These are phyloP conservation scores for Suncus etruscus DNA, from an alignment of 2,113 vertebrate genomes.

Conservation along the genomic window DNA sequence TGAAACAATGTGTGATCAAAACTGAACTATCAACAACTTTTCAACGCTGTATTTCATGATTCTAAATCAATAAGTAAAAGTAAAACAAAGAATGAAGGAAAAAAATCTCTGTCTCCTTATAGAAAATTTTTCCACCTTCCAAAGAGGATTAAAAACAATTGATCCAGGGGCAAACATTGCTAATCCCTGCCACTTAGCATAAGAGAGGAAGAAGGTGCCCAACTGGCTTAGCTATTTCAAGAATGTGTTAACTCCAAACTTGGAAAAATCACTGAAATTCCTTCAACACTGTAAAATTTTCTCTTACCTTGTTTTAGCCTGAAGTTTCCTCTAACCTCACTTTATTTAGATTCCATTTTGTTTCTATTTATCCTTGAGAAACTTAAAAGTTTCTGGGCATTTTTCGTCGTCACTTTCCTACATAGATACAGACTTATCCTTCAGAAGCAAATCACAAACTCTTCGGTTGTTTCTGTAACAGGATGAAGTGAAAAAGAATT, in stretches of 20 bases:
- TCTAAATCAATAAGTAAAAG: too few species aligned
- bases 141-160: not conserved
- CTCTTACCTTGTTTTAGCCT: slow-evolving; percentile 50
- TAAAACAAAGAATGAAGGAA: not conserved
- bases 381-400: slow-evolving; percentile 58
- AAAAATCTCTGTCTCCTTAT: not conserved
- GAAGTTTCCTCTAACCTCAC: slow-evolving; percentile 66
- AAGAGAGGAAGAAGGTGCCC: slow-evolving; percentile 64
- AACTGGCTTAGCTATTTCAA: slow-evolving; percentile 76
- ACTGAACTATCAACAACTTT: too few species aligned
- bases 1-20: too few species aligned
- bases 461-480: slow-evolving; percentile 58
- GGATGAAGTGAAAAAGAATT: slow-evolving; percentile 17
- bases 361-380: slow-evolving; percentile 66
- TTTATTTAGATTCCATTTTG: slow-evolving; percentile 64
- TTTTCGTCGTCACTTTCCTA: slow-evolving; percentile 42
- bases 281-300: slow-evolving; percentile 64
- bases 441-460: slow-evolving; percentile 53
- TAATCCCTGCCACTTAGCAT: slow-evolving; percentile 69
- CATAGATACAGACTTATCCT: slow-evolving; percentile 51
- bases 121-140: slow-evolving; percentile 24
- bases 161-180: slow-evolving; percentile 59
- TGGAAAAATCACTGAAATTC: slow-evolving; percentile 78
- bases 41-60: too few species aligned
- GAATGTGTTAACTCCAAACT: slow-evolving; percentile 77